These are phyloP conservation scores for Leptinotarsa juncta DNA, from an alignment of 2,888 invertebrate genomes.

Conservation along the genomic window DNA sequence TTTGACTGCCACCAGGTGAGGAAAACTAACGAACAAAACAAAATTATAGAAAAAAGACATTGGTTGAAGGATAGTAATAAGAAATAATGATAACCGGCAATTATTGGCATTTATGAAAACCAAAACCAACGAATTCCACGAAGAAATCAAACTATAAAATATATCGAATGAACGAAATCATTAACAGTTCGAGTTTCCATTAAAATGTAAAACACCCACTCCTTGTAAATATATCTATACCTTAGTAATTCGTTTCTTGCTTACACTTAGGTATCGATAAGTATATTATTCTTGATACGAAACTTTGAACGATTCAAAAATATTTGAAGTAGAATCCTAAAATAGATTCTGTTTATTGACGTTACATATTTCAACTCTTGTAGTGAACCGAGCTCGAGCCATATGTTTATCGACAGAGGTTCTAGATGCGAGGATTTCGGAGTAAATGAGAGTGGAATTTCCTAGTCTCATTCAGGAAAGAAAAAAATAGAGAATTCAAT, in stretches of 20 bases:
- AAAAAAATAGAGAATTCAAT: too few relatives aligned
- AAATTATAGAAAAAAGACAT: too few relatives aligned
- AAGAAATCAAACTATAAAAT: not conserved
- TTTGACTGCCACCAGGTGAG: too few relatives aligned
- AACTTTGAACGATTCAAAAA: conserved; percentile 50
- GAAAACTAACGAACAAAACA: too few relatives aligned
- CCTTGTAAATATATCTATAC: conserved; percentile 42
- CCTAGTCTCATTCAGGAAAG: too few relatives aligned
- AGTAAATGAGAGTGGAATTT: not conserved
- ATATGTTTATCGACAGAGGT: conserved; percentile 2
- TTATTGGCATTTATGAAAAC: too few relatives aligned
- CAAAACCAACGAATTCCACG: not conserved
- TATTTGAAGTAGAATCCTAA: conserved; percentile 52
- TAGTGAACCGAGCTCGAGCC: conserved; percentile 3
- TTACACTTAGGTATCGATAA: conserved; percentile 42
- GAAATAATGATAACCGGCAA: too few relatives aligned
- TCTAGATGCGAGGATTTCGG: not conserved
- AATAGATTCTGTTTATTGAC: conserved; percentile 54
- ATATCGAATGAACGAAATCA: not conserved
- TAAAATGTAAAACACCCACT: conserved; percentile 28
- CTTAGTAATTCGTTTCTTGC: conserved; percentile 38
- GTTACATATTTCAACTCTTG: conserved; percentile 49
- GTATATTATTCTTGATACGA: conserved; percentile 50
- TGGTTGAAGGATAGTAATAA: too few relatives aligned
- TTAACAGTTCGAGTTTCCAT: not conserved